phyloP scores from a whole-genome alignment of 2,888 invertebrate genomes.

The Nephrotoma flavescens region DNA sequence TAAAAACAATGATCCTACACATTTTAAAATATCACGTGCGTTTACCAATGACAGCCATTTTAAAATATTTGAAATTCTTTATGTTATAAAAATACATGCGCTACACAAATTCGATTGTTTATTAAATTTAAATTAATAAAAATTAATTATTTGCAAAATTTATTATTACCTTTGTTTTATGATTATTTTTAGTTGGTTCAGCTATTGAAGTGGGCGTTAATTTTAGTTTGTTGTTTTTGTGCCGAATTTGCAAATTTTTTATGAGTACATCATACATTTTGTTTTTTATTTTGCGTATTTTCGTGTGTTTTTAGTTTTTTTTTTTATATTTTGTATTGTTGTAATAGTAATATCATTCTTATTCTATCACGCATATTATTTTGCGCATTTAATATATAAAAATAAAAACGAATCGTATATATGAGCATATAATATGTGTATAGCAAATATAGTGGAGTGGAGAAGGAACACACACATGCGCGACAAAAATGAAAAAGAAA shows the following conservation, averaged over 20 bases:
- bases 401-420: neutral
- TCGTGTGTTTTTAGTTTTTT: neutral
- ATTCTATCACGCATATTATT: neutral
- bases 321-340: neutral
- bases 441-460: neutral
- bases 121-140: neutral
- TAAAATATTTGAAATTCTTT: neutral
- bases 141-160: neutral
- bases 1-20: neutral
- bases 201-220: slow-evolving; percentile 3
- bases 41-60: neutral
- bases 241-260: neutral
- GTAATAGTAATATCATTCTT: neutral
- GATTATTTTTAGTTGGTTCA: slow-evolving; percentile 3
- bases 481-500: neutral
- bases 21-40: neutral
- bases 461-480: neutral
- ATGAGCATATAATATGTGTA: neutral
- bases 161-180: neutral
- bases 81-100: too few relatives aligned
- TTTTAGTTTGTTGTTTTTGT: neutral
- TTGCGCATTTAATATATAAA: neutral
- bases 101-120: neutral
- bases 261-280: neutral
- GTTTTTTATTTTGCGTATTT: neutral